Base-by-base conservation (phyloP, 30 jellyfish, hydroid and myxozoan species). In the Clytia hemisphaerica region DNA sequence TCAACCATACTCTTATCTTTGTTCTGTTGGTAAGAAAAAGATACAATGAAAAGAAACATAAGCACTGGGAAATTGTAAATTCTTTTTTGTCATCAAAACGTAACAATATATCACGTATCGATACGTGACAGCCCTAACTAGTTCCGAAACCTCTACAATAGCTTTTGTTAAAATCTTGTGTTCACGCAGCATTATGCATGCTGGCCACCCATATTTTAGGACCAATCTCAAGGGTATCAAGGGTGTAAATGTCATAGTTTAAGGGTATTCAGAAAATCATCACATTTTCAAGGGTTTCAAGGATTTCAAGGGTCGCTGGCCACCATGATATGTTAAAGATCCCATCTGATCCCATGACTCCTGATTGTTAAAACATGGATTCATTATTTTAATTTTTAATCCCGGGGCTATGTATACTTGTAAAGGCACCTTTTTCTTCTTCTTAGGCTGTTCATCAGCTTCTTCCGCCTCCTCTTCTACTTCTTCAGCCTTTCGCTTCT, bases 401-500 rank as follows among this genome's bases (percentile, higher is more conserved):
- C 14, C 54, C 14, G 14, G 14, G 18, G 54, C 54, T 12, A 12
- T 42, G 18, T 19, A 42, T 42, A 12, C 18, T 0, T 12, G 18
- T 22, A 14, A 22, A 16, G 15, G 51, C 35, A 54, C 42, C 78
- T 67, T 75, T 36, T 84, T 61, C 71, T 83, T 83, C 78, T 83
- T 83, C 45, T 55, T 50, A 24, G 48, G 6, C 15, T 48, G 46
- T 22, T 6, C 49, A 25, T 78, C 92, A 31, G 48, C 84, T 10
- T 31, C 73, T 50, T 37, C 93, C 29, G 67, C 92, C 0, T 51
- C 79, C 47, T 44, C 80, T 12, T 61, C 75, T 7, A 44, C 76
- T 49, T 70, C 61, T 40, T 37, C 93, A 47, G 47, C 35, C 44
- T 47, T 46, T 58, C 85, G 87, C 71, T 81, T 81, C 77, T 55